A percentile compares a stretch with the other conserved stretches of the same genome.
These are phyloP conservation scores for Phoebastria nigripes DNA, from an alignment of 2,797 vertebrate genomes.

Conservation along the genomic window DNA sequence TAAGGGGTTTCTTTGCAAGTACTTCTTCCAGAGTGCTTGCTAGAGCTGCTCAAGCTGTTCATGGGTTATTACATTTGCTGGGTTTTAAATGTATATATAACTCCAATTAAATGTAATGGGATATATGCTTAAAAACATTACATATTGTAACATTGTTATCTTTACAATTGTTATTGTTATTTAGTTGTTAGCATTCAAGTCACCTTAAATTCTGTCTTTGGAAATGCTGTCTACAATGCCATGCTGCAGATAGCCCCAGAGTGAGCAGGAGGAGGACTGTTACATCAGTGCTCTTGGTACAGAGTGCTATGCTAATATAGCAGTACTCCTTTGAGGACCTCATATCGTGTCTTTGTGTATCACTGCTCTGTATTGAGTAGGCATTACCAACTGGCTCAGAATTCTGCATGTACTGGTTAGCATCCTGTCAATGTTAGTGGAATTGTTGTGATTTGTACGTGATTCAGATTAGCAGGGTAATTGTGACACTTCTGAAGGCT, in stretches of 20 bases:
- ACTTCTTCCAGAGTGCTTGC: neutral
- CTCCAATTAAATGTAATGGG: neutral
- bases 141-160: neutral
- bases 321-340: neutral
- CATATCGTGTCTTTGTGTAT: neutral
- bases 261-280: neutral
- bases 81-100: neutral
- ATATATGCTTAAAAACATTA: neutral
- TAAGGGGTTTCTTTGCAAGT: neutral
- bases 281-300: neutral
- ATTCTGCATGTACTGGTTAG: too few species aligned
- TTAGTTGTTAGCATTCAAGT: neutral
- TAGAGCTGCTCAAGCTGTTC: neutral
- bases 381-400: neutral
- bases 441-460: neutral
- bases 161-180: neutral
- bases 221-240: neutral
- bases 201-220: neutral
- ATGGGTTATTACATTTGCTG: neutral
- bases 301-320: accelerated
- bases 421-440: accelerated
- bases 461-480: neutral
- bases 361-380: neutral
- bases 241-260: neutral
- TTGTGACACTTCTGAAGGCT: neutral